Conservation (phyloP, 1,140 invertebrate genomes). For the Asbolus verrucosus region DNA sequence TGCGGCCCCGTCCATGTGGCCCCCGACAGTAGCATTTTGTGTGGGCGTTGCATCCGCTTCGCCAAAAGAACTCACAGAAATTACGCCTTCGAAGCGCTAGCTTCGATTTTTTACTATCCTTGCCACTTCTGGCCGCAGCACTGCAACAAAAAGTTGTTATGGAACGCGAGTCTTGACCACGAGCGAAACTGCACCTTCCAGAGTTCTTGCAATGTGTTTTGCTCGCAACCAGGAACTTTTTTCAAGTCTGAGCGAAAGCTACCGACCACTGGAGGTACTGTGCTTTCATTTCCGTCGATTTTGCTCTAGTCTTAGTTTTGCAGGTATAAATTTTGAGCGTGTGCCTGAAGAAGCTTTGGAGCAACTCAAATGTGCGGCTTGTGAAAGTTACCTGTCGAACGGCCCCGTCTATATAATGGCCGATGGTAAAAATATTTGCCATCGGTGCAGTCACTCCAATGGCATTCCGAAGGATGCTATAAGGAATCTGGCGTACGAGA, state of each 20-base stretch:
- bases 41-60: slow-evolving; percentile 54
- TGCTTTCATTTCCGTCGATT: too few species aligned
- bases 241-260: slow-evolving; percentile 56
- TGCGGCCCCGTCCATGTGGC: slow-evolving; percentile 58
- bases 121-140: slow-evolving; percentile 60
- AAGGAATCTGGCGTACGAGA: slow-evolving; percentile 57
- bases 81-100: slow-evolving; percentile 58
- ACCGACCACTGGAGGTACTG: too few species aligned
- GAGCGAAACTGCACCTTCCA: slow-evolving; percentile 57
- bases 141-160: slow-evolving; percentile 54
- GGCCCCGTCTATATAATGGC: slow-evolving; percentile 55
- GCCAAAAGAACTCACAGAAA: slow-evolving; percentile 51
- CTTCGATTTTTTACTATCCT: slow-evolving; percentile 59
- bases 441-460: slow-evolving; percentile 57
- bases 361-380: slow-evolving; percentile 56
- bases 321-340: slow-evolving; percentile 55
- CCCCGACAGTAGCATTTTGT: slow-evolving; percentile 53
- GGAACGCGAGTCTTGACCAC: slow-evolving; percentile 59
- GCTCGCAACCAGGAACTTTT: slow-evolving; percentile 52
- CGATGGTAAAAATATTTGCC: slow-evolving; percentile 59
- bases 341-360: slow-evolving; percentile 56
- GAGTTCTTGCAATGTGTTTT: slow-evolving; percentile 53
- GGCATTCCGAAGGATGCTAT: slow-evolving; percentile 49
- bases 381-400: slow-evolving; percentile 57
- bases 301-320: too few species aligned